Evolutionary conservation across 2,797 vertebrate genomes (phyloP), one percentile per base, ranked within the genome.

Genomic region (Paratrypauchen microcephalus): DNA sequence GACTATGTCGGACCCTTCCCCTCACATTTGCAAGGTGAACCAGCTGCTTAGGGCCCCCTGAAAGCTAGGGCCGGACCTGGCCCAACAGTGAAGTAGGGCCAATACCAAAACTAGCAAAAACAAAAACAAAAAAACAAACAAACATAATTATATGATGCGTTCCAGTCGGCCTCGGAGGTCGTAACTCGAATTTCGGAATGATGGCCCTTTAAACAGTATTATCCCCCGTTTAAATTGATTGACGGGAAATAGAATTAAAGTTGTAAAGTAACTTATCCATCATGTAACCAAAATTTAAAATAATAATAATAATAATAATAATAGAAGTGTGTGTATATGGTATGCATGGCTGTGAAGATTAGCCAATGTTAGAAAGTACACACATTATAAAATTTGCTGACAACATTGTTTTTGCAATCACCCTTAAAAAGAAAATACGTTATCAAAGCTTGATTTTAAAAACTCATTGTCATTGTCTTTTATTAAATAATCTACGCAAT

Each of bases 351-450:
- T 69, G 24, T 26, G 47, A 16, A 13, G 6, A 68, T 61, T 5
- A 55, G 84, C 85, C 80, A 83, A 73, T 36, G 76, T 72, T 84
- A 86, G 86, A 78, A 47, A 21, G 50, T 54, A 54, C 19, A 54
- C 50, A 48, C 39, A 1, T 16, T 19, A 54, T 64, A 52, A 74
- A 15, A 0, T 41, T 7, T 66, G 0, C 1, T 64, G 66, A 58
- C 32, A 47, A 30, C 36, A 45, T 16, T 21, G 60, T 62, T 45
- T 41, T 21, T 45, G 36, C 7, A 12, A 39, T 45, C 60, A 23
- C 60, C 15, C 5, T 41, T 21, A 23, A 21, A 45, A 2, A 45
- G n/a, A 41, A 39, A 23, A 41, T 21, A 23, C 36, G 41, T 23
- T n/a, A 21, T 71, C 41, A 32, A 21, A 18, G 16, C 16, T 32